A percentile compares a stretch with the other conserved stretches of the same genome.
Evolutionary conservation across 2,888 invertebrate genomes (phyloP).

Genomic region (Allygus modestus): DNA sequence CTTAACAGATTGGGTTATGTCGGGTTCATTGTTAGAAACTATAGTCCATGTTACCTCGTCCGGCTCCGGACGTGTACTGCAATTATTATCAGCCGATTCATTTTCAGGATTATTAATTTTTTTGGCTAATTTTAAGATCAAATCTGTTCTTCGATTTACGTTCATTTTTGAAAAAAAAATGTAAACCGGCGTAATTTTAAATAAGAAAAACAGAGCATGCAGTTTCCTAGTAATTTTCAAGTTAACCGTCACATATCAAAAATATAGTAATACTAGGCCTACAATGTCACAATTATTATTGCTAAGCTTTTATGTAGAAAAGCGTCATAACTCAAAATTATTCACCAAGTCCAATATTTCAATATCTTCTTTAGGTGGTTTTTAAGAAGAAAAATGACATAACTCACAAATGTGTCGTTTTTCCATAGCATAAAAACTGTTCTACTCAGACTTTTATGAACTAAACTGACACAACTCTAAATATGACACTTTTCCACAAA

Average conservation of each 20-base stretch:
- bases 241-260: background rate
- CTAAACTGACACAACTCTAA: conserved; percentile 44
- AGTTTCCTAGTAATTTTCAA: background rate
- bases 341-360: background rate
- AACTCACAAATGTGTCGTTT: conserved; percentile 16
- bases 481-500: conserved; percentile 40
- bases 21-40: background rate
- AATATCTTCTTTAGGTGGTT: background rate
- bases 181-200: no score
- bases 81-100: background rate
- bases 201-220: background rate
- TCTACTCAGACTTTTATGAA: conserved; percentile 4
- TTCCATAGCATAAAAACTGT: background rate
- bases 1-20: background rate
- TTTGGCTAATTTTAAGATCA: conserved; percentile 43
- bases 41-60: background rate
- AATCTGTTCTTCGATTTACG: conserved; percentile 26
- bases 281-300: background rate
- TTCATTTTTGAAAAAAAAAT: background rate
- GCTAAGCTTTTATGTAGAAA: background rate
- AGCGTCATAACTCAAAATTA: conserved; percentile 23
- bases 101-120: background rate
- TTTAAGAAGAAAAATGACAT: conserved; percentile 48
- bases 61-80: background rate
- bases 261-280: background rate